Evolutionary conservation across 2,113 vertebrate genomes (phyloP), one percentile per base, ranked within the genome.

Genomic region (Scophthalmus maximus): DNA sequence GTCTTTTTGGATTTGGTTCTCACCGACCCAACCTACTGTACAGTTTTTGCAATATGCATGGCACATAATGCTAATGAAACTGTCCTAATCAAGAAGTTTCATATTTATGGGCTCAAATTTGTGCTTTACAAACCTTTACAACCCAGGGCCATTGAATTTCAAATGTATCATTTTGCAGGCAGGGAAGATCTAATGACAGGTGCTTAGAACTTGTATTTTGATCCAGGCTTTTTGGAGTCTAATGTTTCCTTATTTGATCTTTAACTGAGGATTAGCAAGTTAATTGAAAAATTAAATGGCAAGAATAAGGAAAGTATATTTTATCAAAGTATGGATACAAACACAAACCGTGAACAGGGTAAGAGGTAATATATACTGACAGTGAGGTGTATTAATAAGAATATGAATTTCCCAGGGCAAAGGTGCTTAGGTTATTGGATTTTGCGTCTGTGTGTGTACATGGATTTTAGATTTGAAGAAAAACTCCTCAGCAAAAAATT

Each of bases 401-500:
- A 56, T 60, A 15, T 55, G 44, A 65, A 72, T 29, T 27, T 57
- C 8, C 32, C 22, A 23, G 18, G 27, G 12, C 22, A 51, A 51
- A 62, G 18, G 40, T 44, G 18, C 40, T 47, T 20, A 40, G 42
- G 6, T 42, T 61, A 57, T 49, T 71, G 40, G 51, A 47, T 55
- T 47, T 72, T 29, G 61, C 25, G 26, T 61, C 20, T 6, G 15
- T 63, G 22, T 17, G 20, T 72, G 20, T 27, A 44, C 12, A 46
- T 18, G 17, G 46, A 64, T 52, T 59, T 76, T 7, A 34, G 26
- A 62, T 12, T 63, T 17, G 52, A 23, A 25, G 22, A 60, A 46
- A 52, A 69, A 62, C 47, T 26, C 34, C 27, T 17, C n/a, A 52
- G 49, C 29, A 55, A 38, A 42, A 42, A 25, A 64, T 32, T 44